phyloP scores from a whole-genome alignment of 2,888 invertebrate genomes.

The Polydrusus pterygomalis region DNA sequence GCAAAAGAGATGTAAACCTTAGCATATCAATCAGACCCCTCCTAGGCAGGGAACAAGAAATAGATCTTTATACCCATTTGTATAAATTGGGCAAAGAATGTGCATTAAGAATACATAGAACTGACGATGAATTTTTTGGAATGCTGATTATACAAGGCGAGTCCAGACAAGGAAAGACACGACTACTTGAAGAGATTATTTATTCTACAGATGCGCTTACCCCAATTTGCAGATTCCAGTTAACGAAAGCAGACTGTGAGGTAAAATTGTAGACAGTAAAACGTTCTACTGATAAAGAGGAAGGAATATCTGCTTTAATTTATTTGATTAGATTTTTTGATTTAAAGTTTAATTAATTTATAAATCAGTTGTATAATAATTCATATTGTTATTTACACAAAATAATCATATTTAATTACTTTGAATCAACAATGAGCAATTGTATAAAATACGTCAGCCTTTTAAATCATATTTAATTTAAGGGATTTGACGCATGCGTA shows the following conservation, averaged over 20 bases:
- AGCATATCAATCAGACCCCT: conserved; percentile 65
- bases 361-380: too few species aligned
- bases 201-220: conserved; percentile 70
- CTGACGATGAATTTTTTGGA: conserved; percentile 54
- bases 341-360: too few species aligned
- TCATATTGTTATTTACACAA: too few species aligned
- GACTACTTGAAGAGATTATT: conserved; percentile 77
- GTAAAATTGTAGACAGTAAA: conserved; percentile 59
- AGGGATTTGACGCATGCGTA: too few species aligned
- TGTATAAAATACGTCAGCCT: too few species aligned
- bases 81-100: conserved; percentile 56
- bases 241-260: conserved; percentile 68
- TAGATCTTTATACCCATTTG: conserved; percentile 62
- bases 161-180: conserved; percentile 77
- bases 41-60: conserved; percentile 73
- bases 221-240: conserved; percentile 67
- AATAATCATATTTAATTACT: too few species aligned
- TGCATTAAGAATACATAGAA: conserved; percentile 3
- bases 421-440: too few species aligned
- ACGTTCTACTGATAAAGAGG: too few species aligned
- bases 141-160: conserved; percentile 73
- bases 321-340: too few species aligned
- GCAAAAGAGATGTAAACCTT: conserved; percentile 65
- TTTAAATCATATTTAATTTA: too few species aligned
- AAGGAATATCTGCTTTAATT: too few species aligned